phyloP scores from a whole-genome alignment of 2,888 invertebrate genomes.

The Microplitis manilae region DNA sequence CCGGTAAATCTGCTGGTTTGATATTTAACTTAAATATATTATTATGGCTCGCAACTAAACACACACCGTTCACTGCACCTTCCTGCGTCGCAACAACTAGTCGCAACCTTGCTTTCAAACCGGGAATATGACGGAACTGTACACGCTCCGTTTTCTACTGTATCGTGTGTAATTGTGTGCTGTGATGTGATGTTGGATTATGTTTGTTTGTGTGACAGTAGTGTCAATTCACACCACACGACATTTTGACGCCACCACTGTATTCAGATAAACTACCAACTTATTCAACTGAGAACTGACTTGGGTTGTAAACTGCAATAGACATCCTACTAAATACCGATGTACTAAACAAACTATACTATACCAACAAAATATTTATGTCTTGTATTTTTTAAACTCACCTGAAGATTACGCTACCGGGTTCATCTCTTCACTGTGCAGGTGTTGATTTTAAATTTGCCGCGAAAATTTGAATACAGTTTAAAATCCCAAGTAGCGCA shows the following conservation, averaged over 20 bases:
- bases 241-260: neutral
- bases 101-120: slow-evolving; percentile 69
- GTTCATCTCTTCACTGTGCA: too few relatives aligned
- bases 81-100: slow-evolving; percentile 69
- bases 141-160: slow-evolving; percentile 16
- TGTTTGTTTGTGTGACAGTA: neutral
- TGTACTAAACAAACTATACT: too few relatives aligned
- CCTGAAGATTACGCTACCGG: too few relatives aligned
- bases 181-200: neutral
- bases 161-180: neutral
- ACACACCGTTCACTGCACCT: slow-evolving; percentile 55
- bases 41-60: slow-evolving; percentile 27
- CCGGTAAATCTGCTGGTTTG: slow-evolving; percentile 56
- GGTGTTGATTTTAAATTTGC: too few relatives aligned
- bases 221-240: slow-evolving; percentile 5
- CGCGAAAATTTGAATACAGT: too few relatives aligned
- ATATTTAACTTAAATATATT: slow-evolving; percentile 31
- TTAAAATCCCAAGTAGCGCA: too few relatives aligned
- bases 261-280: neutral
- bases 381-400: too few relatives aligned
- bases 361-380: too few relatives aligned
- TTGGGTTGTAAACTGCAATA: neutral
- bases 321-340: too few relatives aligned
- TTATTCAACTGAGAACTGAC: neutral
- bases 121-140: slow-evolving; percentile 68